Conservation (phyloP, 2,888 invertebrate genomes). For the Meiosimyza platycephala region DNA sequence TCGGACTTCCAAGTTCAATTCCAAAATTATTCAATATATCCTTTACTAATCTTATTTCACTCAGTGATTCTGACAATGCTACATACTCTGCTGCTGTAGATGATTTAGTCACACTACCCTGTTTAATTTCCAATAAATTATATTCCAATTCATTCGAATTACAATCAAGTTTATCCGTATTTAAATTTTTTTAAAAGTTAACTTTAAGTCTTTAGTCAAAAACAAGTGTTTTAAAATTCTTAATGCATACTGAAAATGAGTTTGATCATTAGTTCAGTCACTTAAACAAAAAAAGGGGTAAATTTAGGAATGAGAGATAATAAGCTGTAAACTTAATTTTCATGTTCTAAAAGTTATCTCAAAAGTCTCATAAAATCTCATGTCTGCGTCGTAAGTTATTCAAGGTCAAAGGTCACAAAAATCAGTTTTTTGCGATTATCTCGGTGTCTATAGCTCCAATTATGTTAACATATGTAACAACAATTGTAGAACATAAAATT, state of each 20-base stretch:
- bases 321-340: too few species aligned
- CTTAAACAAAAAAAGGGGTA: too few species aligned
- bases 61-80: background rate
- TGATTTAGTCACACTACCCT: background rate
- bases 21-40: background rate
- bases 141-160: background rate
- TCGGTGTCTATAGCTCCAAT: too few species aligned
- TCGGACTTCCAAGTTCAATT: slow-evolving; percentile 1
- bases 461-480: too few species aligned
- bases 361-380: too few species aligned
- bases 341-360: too few species aligned
- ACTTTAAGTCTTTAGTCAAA: background rate
- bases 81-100: background rate
- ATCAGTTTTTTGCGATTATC: too few species aligned
- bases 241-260: slow-evolving; percentile 6
- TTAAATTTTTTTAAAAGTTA: slow-evolving; percentile 1
- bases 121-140: slow-evolving; percentile 3
- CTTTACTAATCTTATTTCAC: background rate
- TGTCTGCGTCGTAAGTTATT: too few species aligned
- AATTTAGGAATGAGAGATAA: too few species aligned
- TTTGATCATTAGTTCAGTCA: too few species aligned
- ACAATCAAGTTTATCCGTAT: background rate
- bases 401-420: too few species aligned
- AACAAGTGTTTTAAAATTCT: background rate
- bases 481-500: too few species aligned